A percentile compares a stretch with the other conserved stretches of the same genome.
Evolutionary conservation across 2,113 vertebrate species (phyloP).

Genomic region (Percina caprodes): DNA sequence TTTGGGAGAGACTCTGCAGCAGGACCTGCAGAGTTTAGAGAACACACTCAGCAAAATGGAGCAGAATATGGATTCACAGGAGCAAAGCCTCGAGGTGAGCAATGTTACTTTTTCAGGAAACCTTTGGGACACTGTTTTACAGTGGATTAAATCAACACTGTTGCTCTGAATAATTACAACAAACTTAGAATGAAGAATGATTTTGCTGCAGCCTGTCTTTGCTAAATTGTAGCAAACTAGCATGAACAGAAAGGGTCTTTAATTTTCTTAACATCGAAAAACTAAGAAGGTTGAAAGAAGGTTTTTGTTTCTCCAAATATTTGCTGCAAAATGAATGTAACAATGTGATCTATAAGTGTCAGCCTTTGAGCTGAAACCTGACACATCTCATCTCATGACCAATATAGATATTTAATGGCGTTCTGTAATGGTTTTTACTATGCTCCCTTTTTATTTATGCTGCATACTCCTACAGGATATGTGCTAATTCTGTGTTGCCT

Average conservation of each 20-base stretch:
- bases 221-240: not conserved
- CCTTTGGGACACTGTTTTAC: not conserved
- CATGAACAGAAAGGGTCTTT: not conserved
- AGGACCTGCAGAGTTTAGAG: conserved; percentile 90
- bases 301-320: not conserved
- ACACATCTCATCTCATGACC: not conserved
- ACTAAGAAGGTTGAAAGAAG: not conserved
- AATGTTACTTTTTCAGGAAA: not conserved
- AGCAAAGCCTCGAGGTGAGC: conserved; percentile 90
- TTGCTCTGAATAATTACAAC: conserved; percentile 1
- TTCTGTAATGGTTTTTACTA: not conserved
- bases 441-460: not conserved
- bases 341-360: not conserved
- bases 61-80: conserved; percentile 89
- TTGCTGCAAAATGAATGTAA: not conserved
- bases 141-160: not conserved
- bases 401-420: not conserved
- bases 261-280: not conserved
- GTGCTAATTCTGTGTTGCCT: not conserved
- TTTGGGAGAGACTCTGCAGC: conserved; percentile 83
- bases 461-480: not conserved
- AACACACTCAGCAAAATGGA: conserved; percentile 88
- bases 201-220: not conserved
- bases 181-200: not conserved
- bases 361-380: not conserved